phyloP scores from a whole-genome alignment of 2,888 invertebrate genomes.

The Plagiodera versicolora region DNA sequence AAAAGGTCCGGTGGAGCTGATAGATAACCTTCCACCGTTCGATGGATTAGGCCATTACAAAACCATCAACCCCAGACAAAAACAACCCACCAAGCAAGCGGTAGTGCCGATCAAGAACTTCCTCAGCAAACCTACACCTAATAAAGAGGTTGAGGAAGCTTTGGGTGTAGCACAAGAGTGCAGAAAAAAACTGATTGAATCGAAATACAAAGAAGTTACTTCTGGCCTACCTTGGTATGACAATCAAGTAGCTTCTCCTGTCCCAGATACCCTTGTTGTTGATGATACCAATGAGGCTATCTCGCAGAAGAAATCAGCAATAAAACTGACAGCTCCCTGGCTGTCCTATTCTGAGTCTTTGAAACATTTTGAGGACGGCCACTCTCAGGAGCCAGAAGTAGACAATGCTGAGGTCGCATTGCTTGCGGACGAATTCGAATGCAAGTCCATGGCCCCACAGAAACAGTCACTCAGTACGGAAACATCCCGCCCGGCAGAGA shows the following conservation, averaged over 20 bases:
- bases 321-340: constrained; percentile 8
- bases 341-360: constrained; percentile 4
- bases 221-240: background rate
- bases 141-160: background rate
- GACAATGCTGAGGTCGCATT: background rate
- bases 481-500: background rate
- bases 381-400: background rate
- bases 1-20: constrained; percentile 1
- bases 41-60: background rate
- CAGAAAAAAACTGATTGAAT: background rate
- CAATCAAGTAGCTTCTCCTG: background rate
- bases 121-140: background rate
- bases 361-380: background rate
- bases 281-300: background rate
- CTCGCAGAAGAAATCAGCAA: background rate
- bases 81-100: background rate
- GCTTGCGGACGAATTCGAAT: background rate
- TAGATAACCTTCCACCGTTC: background rate
- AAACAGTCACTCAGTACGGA: constrained; percentile 1
- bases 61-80: background rate
- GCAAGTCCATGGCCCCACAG: background rate
- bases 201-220: background rate
- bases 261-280: background rate
- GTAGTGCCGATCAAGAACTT: background rate
- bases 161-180: background rate